Percentiles rank a stretch among this genome's conserved stretches.
Evolutionary conservation across 2,888 invertebrate genomes (phyloP).

Genomic region (Thecocarcelia acutangulata): DNA sequence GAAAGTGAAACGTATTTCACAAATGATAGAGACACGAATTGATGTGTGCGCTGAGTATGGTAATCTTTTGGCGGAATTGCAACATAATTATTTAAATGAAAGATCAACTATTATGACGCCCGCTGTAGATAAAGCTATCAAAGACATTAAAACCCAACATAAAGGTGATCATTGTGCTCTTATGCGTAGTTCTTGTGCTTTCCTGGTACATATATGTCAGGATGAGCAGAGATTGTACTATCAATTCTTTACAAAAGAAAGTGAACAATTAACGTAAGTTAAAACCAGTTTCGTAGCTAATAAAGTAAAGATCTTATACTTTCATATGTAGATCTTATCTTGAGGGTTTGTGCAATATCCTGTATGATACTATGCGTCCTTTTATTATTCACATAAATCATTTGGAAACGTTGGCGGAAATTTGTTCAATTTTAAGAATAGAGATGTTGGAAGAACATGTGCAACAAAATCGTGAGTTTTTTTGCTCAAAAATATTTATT

Average conservation of each 20-base stretch:
- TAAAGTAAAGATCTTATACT: too few species aligned
- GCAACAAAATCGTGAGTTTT: conserved; percentile 87
- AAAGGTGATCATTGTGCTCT: conserved; percentile 91
- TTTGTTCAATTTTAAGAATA: conserved; percentile 94
- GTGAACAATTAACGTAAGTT: conserved; percentile 85
- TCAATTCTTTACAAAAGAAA: conserved; percentile 91
- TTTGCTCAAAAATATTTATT: neutral
- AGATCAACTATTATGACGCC: conserved; percentile 86
- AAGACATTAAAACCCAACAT: conserved; percentile 85
- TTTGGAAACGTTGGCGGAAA: conserved; percentile 97
- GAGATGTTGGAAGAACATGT: conserved; percentile 97
- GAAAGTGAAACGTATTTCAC: conserved; percentile 90
- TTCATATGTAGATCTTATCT: conserved; percentile 85
- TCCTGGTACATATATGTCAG: conserved; percentile 95
- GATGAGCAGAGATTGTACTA: conserved; percentile 96
- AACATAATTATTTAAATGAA: conserved; percentile 90
- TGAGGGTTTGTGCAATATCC: conserved; percentile 90
- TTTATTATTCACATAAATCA: conserved; percentile 98
- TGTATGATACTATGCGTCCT: conserved; percentile 96
- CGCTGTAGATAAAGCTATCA: conserved; percentile 87
- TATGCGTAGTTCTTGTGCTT: conserved; percentile 92
- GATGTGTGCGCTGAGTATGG: conserved; percentile 88
- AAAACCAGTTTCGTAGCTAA: too few species aligned
- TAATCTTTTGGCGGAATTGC: conserved; percentile 88
- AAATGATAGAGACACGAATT: conserved; percentile 90